These are phyloP conservation scores for Drosophila pallidifrons DNA, from an alignment of 1,140 invertebrate genomes.

Conservation along the genomic window DNA sequence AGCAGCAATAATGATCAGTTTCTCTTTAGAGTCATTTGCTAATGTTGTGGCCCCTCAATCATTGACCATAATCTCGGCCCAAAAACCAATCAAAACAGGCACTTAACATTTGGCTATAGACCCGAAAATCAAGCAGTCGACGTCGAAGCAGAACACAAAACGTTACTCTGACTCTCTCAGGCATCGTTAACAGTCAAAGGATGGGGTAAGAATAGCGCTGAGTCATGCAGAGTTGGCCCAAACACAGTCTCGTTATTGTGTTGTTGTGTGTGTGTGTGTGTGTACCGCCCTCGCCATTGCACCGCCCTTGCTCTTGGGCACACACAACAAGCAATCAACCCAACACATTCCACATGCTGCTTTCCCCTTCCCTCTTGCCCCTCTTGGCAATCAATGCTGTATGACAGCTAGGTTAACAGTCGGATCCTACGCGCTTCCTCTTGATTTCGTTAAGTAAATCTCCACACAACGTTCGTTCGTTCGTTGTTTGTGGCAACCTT, in stretches of 20 bases:
- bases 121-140: conserved; percentile 2
- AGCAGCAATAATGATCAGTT: conserved; percentile 25
- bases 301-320: conserved; percentile 41
- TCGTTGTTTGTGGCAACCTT: conserved; percentile 67
- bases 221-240: conserved; percentile 60
- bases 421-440: conserved; percentile 81
- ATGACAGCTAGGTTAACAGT: conserved; percentile 82
- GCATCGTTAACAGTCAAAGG: conserved; percentile 56
- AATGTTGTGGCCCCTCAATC: conserved; percentile 45
- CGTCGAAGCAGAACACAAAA: not conserved
- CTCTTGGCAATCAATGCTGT: conserved; percentile 79
- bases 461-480: conserved; percentile 27
- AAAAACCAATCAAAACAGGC: conserved; percentile 80
- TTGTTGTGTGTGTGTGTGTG: conserved; percentile 4
- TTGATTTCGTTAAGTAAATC: conserved; percentile 84
- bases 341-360: conserved; percentile 11
- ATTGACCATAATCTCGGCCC: conserved; percentile 61
- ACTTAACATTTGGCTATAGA: conserved; percentile 72
- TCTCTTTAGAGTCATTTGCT: conserved; percentile 14
- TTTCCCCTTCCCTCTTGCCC: conserved; percentile 20
- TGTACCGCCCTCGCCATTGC: not conserved
- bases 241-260: conserved; percentile 16
- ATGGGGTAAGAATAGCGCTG: conserved; percentile 50
- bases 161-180: conserved; percentile 2
- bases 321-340: conserved; percentile 50